Conservation (phyloP, 2,888 invertebrate genomes). For the Sesia bembeciformis region DNA sequence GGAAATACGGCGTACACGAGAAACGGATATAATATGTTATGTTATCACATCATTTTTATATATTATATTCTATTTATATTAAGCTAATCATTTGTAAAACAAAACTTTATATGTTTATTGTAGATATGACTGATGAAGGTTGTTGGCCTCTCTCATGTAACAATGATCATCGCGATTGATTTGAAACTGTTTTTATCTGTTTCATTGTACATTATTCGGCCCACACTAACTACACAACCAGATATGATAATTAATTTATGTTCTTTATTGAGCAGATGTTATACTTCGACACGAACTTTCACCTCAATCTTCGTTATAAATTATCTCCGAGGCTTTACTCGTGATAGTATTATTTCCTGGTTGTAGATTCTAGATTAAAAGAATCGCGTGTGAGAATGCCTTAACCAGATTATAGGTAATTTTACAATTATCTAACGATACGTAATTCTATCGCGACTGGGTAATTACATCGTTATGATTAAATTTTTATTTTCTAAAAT, state of each 20-base stretch:
- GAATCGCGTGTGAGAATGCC: constrained; percentile 1
- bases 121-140: not conserved
- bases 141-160: not conserved
- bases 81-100: constrained; percentile 1
- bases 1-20: too few relatives aligned
- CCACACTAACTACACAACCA: constrained; percentile 30
- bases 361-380: constrained; percentile 1
- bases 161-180: constrained; percentile 3
- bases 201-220: constrained; percentile 11
- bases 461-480: too few relatives aligned
- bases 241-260: constrained; percentile 30
- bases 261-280: constrained; percentile 2
- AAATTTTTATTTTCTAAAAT: too few relatives aligned
- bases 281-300: constrained; percentile 25
- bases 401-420: not conserved
- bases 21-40: too few relatives aligned
- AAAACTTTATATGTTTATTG: too few relatives aligned
- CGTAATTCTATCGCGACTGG: not conserved
- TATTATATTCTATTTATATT: not conserved
- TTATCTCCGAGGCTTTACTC: constrained; percentile 4
- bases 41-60: too few relatives aligned
- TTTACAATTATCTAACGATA: not conserved
- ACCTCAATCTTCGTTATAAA: constrained; percentile 21
- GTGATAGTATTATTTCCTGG: constrained; percentile 2
- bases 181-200: constrained; percentile 6